These are phyloP conservation scores for Monarcha castaneiventris DNA, from an alignment of 2,113 vertebrate genomes.

Conservation along the genomic window DNA sequence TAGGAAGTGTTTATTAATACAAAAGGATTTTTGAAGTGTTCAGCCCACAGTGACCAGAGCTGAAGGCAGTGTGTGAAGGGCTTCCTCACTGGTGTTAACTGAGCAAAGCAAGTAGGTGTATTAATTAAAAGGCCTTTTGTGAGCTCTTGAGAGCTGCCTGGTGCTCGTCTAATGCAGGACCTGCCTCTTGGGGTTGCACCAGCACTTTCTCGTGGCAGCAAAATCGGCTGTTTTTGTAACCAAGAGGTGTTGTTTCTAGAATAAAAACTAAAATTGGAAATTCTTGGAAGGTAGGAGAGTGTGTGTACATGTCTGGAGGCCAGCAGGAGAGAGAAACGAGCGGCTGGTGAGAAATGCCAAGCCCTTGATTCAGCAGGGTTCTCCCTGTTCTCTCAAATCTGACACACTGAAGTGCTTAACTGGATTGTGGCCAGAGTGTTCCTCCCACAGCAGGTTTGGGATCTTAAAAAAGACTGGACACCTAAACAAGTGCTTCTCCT, in stretches of 20 bases:
- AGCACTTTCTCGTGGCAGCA: not conserved
- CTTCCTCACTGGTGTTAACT: not conserved
- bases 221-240: not conserved
- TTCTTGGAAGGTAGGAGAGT: not conserved
- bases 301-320: not conserved
- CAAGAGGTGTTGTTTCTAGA: not conserved
- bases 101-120: not conserved
- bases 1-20: not conserved
- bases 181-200: not conserved
- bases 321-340: not conserved
- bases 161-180: not conserved
- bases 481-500: not conserved
- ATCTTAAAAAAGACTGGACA: not conserved
- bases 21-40: not conserved
- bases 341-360: not conserved
- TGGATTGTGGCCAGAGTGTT: not conserved
- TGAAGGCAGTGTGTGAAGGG: not conserved
- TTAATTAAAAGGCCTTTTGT: constrained; percentile 1
- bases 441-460: not conserved
- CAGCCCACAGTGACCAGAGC: not conserved
- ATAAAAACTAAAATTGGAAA: not conserved
- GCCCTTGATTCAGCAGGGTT: not conserved
- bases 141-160: not conserved
- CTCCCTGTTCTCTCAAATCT: not conserved
- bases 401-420: not conserved